These are phyloP conservation scores for Plecotus auritus DNA, from an alignment of 2,113 vertebrate genomes.

Conservation along the genomic window DNA sequence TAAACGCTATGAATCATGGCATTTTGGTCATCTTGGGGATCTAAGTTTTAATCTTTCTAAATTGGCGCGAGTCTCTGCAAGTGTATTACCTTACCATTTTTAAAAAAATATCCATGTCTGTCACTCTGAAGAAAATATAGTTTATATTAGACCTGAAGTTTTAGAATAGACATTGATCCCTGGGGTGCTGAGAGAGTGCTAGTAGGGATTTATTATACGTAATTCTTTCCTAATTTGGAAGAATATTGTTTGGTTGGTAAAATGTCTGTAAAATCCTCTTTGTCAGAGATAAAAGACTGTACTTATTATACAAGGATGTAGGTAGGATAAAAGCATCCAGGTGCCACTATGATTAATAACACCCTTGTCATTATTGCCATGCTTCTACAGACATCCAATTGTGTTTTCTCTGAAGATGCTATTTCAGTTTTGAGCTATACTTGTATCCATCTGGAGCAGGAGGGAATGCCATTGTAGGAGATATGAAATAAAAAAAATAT, in stretches of 20 bases:
- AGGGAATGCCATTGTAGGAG: not conserved
- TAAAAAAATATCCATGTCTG: not conserved
- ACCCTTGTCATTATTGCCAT: not conserved
- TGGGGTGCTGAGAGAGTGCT: not conserved
- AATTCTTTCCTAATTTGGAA: conserved; percentile 1
- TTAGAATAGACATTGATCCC: not conserved
- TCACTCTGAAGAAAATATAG: not conserved
- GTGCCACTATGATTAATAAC: not conserved
- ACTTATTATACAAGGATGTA: not conserved
- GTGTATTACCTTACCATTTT: not conserved
- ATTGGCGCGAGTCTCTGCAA: not conserved
- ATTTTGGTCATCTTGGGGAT: not conserved
- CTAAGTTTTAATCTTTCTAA: not conserved
- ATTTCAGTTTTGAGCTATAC: not conserved
- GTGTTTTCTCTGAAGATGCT: not conserved
- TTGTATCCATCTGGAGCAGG: not conserved
- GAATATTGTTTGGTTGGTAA: not conserved
- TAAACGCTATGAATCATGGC: not conserved
- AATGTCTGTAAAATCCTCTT: not conserved
- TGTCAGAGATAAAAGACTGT: conserved; percentile 14
- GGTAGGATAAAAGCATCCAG: not conserved
- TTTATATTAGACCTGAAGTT: not conserved
- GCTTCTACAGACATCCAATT: not conserved
- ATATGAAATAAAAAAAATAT: not conserved
- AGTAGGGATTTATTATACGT: not conserved